A percentile compares a stretch with the other conserved stretches of the same genome.
Conservation (phyloP, 2,113 vertebrate species). For the Chaenocephalus aceratus region DNA sequence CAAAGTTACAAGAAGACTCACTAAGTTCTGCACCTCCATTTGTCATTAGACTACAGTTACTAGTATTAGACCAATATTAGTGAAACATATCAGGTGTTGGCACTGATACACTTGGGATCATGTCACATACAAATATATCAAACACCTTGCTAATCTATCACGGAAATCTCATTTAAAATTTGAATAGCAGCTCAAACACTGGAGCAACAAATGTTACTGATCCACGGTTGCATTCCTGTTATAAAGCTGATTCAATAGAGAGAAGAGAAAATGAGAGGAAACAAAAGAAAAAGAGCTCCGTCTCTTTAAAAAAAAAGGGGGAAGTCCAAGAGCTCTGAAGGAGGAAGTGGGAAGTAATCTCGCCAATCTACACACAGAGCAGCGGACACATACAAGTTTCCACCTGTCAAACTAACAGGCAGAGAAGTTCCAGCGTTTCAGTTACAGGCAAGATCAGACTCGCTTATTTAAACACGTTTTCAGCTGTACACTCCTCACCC, state of each 20-base stretch:
- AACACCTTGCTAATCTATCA: too few relatives aligned
- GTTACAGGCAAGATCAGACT: slow-evolving; percentile 31
- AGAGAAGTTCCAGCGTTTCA: slow-evolving; percentile 2
- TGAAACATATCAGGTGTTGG: too few relatives aligned
- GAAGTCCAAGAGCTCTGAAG: slow-evolving; percentile 21
- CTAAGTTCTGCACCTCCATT: too few relatives aligned
- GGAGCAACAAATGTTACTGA: neutral
- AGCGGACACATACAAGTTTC: slow-evolving; percentile 28
- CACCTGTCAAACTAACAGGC: neutral
- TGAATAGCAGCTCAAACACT: neutral
- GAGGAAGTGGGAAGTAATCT: slow-evolving; percentile 71
- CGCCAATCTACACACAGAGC: slow-evolving; percentile 15
- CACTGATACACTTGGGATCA: too few relatives aligned
- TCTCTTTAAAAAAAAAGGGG: slow-evolving; percentile 82
- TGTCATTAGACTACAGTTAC: too few relatives aligned
- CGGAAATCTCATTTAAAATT: too few relatives aligned
- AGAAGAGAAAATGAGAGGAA: neutral
- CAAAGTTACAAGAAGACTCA: too few relatives aligned
- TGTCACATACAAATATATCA: neutral
- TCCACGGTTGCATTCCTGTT: neutral
- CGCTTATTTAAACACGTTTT: neutral
- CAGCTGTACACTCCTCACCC: neutral
- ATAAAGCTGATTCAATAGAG: too few relatives aligned
- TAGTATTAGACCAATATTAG: too few relatives aligned
- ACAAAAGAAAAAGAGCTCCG: slow-evolving; percentile 38